Percentiles rank a stretch among this genome's conserved stretches.
phyloP scores from a whole-genome alignment of 1,140 invertebrate species.

The Heterodera carotae region DNA sequence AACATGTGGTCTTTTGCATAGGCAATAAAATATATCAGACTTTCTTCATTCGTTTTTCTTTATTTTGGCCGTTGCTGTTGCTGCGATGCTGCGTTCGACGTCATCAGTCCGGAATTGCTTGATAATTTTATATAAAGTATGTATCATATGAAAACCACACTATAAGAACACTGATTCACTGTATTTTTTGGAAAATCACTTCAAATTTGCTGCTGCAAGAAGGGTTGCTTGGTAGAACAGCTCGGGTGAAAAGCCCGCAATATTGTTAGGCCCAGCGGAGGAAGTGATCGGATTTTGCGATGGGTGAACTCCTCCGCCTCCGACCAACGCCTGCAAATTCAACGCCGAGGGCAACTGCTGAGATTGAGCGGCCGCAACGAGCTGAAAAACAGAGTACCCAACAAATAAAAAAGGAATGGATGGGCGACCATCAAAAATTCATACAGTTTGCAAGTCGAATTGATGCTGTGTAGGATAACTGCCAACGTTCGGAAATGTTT shows the following conservation, averaged over 20 bases:
- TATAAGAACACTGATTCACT: too few species aligned
- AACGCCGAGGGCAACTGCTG: conserved; percentile 15
- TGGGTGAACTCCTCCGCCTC: conserved; percentile 6
- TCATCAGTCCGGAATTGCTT: not conserved
- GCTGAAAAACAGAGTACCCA: conserved; percentile 13
- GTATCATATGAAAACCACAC: too few species aligned
- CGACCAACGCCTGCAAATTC: conserved; percentile 17
- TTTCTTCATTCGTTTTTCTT: not conserved
- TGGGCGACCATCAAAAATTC: not conserved
- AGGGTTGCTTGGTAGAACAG: conserved; percentile 16
- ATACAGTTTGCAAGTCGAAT: conserved; percentile 31
- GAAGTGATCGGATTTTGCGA: conserved; percentile 6
- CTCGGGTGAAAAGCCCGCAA: conserved; percentile 14
- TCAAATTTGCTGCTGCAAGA: conserved; percentile 17
- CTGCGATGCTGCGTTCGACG: not conserved
- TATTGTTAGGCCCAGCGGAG: not conserved
- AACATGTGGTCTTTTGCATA: too few species aligned
- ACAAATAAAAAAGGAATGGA: not conserved
- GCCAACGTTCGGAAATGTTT: conserved; percentile 6
- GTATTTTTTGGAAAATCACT: not conserved
- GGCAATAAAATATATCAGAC: too few species aligned
- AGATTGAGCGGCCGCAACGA: conserved; percentile 22
- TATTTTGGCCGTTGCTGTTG: not conserved
- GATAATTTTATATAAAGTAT: too few species aligned
- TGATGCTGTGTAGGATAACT: conserved; percentile 19